Evolutionary conservation across 2,113 vertebrate species (phyloP), one percentile per base, ranked within the genome.

Genomic region (Phylloscopus trochilus): DNA sequence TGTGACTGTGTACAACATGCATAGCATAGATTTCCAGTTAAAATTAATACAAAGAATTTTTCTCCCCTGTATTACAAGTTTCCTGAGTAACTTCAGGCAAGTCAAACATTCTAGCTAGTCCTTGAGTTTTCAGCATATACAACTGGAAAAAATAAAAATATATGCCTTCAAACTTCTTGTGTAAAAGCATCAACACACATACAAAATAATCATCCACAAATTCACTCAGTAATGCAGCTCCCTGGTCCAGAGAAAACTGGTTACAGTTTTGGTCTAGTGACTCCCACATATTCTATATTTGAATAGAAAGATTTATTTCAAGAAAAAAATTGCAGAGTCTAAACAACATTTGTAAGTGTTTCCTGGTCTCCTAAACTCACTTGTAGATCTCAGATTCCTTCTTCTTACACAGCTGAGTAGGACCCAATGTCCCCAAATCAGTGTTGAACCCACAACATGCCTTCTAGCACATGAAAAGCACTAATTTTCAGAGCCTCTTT

Each of bases 1-100:
- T 52, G 9, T 47, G 33, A 35, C 21, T 43, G 1, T 10, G 7
- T 55, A 22, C 16, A 64, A 2, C 4, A 1, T 18, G 16, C 0
- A 0, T n/a, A 46, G 9, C 23, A 15, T 26, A 67, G 26, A 33
- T 33, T 77, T 84, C 35, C 31, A 35, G 4, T 26, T 62, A 53
- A 49, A 63, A 81, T 39, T 55, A 43, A 27, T 30, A 33, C 35
- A 74, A 41, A 56, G 0, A 4, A 23, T 39, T 30, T 55, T 64
- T 89, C 14, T 49, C 9, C 9, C 1, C 4, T 43, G 2, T 28
- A 47, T 56, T 37, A 6, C 16, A 69, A 33, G 10, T 68, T 55
- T 84, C 18, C 41, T 74, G 27, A 53, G 22, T 63, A 86, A 79
- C 8, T 8, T 90, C 22, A 63, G 17, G 13, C 15, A 76, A 83